Base-by-base conservation (phyloP, 2,113 vertebrate genomes). In the Poecilia latipinna region DNA sequence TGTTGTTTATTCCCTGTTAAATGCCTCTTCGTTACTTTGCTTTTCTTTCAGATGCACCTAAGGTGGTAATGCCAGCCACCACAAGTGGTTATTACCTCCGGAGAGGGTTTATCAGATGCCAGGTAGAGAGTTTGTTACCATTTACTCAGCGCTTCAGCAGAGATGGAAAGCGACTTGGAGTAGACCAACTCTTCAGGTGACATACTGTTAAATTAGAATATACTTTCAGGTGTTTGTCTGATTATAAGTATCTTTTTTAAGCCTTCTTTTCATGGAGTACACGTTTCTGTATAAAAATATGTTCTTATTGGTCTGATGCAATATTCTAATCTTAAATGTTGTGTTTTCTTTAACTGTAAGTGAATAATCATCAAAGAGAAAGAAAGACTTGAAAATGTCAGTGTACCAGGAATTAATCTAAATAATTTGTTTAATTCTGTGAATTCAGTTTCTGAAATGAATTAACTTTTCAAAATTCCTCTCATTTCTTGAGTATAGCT, bases 71-170 rank as follows among this genome's bases (percentile, higher is more conserved):
- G 97, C 96, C 95, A 0, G 54, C 67, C 65, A 95, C 84, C 61
- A 98, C 95, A 29, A 95, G 92, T 12, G 98, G 97, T 11, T 99
- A 99, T 86, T 99, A 99, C 88, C 93, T 97, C 19, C 96, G 97
- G 82, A 95, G 92, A 10, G 96, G 96, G 3, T 82, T 69, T 28
- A 87, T 99, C 79, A 75, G 70, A 48, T 99, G 98, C 86, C 93
- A 94, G 0, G 94, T 97, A 26, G 95, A 97, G 37, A 99, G 98
- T 82, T 95, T 99, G 82, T 91, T 99, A 81, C 98, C 98, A 44
- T 97, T 96, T 87, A 97, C 95, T 8, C 83, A 97, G 70, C 95
- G 82, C 72, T 99, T 99, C 79, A 94, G 92, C 89, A 95, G 93
- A 89, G 95, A 97, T 75, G 97, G 96, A 65, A 70, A 91, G 57